phyloP scores from a whole-genome alignment of 2,888 invertebrate genomes.

The Melanotus villosus region DNA sequence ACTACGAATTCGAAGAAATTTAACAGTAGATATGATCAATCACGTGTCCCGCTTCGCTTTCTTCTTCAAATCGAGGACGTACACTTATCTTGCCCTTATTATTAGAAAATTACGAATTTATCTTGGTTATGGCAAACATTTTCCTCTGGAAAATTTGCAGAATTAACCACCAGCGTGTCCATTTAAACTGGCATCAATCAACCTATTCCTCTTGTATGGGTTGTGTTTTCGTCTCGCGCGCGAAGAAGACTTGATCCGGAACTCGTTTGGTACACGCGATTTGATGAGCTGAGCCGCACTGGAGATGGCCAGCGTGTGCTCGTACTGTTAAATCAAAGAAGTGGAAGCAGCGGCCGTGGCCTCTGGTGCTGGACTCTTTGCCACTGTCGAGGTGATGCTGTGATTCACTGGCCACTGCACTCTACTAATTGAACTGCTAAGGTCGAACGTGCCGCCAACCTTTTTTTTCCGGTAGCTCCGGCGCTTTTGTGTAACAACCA shows the following conservation, averaged over 20 bases:
- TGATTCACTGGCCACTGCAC: conserved; percentile 51
- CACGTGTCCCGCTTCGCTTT: conserved; percentile 8
- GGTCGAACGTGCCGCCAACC: conserved; percentile 26
- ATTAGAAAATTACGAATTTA: no score
- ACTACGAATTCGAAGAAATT: neutral
- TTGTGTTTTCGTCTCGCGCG: conserved; percentile 8
- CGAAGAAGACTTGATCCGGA: conserved; percentile 25
- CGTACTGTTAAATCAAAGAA: conserved; percentile 54
- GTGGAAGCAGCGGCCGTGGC: conserved; percentile 51
- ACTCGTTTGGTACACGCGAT: conserved; percentile 36
- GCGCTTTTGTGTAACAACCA: conserved; percentile 10
- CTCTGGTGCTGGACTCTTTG: conserved; percentile 48
- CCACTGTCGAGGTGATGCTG: conserved; percentile 54
- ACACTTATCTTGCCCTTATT: neutral
- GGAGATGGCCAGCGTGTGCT: conserved; percentile 51
- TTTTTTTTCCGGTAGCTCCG: conserved; percentile 32
- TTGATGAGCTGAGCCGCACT: conserved; percentile 48
- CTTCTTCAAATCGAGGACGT: conserved; percentile 17
- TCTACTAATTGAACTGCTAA: conserved; percentile 42
- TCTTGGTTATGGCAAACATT: neutral
- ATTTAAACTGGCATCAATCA: neutral
- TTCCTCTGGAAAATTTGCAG: conserved; percentile 14
- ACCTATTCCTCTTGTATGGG: conserved; percentile 24
- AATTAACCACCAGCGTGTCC: no score
- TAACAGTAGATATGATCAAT: no score